These are phyloP conservation scores for Corvus hawaiiensis DNA, from an alignment of 2,113 vertebrate genomes.

Conservation along the genomic window DNA sequence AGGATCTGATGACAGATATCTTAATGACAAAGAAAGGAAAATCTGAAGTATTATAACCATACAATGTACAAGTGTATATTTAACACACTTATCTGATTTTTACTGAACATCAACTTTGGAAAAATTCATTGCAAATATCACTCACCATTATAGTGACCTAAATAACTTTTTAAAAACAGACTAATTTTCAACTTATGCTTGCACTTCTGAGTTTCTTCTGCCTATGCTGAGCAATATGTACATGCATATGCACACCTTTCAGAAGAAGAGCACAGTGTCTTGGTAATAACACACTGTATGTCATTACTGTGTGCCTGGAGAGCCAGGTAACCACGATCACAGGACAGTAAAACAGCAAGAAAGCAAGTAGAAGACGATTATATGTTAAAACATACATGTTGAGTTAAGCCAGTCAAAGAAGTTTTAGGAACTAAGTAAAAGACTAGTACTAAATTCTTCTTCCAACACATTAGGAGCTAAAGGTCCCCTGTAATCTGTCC, in stretches of 20 bases:
- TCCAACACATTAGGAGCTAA: background rate
- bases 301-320: background rate
- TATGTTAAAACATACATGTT: background rate
- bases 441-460: background rate
- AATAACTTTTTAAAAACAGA: background rate
- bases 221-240: background rate
- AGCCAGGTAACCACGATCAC: background rate
- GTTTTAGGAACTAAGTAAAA: background rate
- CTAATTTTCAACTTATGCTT: background rate
- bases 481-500: background rate
- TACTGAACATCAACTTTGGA: background rate
- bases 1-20: conserved; percentile 99
- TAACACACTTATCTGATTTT: background rate
- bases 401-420: background rate
- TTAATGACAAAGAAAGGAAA: conserved; percentile 19
- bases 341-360: background rate
- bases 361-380: background rate
- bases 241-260: background rate
- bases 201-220: background rate
- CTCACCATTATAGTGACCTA: background rate
- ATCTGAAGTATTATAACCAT: background rate
- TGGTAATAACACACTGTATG: background rate
- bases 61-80: background rate
- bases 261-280: background rate
- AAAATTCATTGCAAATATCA: background rate